Evolutionary conservation across 1,140 invertebrate genomes (phyloP).

Genomic region (Marisa cornuarietis): DNA sequence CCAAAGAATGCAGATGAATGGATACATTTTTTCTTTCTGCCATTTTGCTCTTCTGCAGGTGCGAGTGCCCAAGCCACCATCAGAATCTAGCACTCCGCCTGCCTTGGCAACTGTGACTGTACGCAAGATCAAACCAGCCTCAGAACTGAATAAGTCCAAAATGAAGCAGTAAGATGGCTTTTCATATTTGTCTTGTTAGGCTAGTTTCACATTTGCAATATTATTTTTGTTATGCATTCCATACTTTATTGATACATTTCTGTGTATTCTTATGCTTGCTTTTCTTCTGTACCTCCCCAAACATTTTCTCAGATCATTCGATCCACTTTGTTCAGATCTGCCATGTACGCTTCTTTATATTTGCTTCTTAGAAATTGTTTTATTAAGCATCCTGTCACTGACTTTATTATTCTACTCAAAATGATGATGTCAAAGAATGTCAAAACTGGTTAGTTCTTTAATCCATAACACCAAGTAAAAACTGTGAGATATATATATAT

Average conservation of each 20-base stretch:
- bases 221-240: background rate
- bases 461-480: too few species aligned
- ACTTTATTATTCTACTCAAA: too few species aligned
- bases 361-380: too few species aligned
- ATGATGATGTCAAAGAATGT: too few species aligned
- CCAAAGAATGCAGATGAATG: background rate
- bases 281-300: background rate
- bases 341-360: too few species aligned
- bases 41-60: slow-evolving; percentile 33
- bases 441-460: too few species aligned
- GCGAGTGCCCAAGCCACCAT: slow-evolving; percentile 46
- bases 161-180: slow-evolving; percentile 31
- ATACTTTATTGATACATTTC: background rate
- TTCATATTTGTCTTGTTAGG: slow-evolving; percentile 26
- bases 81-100: slow-evolving; percentile 24
- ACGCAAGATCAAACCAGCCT: slow-evolving; percentile 51
- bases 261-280: background rate
- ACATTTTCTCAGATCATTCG: background rate
- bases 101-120: slow-evolving; percentile 39
- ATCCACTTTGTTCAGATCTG: background rate
- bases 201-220: background rate
- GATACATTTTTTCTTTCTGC: background rate
- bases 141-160: slow-evolving; percentile 50
- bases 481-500: too few species aligned
- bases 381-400: too few species aligned